Percentiles rank a stretch among this genome's conserved stretches.
phyloP scores from a whole-genome alignment of 2,888 invertebrate species.

The Mongoloraphidia duomilia region DNA sequence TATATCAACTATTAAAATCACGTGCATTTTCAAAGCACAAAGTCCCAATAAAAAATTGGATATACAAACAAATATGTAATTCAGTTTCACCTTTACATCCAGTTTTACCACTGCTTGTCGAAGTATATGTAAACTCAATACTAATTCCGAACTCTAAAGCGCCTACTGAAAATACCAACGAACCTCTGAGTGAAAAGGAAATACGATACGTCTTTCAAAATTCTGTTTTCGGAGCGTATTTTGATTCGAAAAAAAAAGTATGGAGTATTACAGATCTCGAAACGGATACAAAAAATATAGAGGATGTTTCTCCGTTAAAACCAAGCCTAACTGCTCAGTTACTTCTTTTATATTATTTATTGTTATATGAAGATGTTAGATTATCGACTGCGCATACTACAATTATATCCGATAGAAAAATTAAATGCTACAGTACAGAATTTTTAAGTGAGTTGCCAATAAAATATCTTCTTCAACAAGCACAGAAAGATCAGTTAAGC shows the following conservation, averaged over 20 bases:
- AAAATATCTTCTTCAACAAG: constrained; percentile 82
- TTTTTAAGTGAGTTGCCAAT: constrained; percentile 85
- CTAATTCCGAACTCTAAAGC: constrained; percentile 53
- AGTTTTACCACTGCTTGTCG: constrained; percentile 80
- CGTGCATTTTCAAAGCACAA: constrained; percentile 91
- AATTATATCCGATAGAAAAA: constrained; percentile 51
- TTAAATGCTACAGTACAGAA: constrained; percentile 73
- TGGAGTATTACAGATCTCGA: constrained; percentile 41
- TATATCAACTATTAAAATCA: constrained; percentile 86
- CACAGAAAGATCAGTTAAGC: constrained; percentile 80
- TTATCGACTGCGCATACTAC: constrained; percentile 54
- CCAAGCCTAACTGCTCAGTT: constrained; percentile 73
- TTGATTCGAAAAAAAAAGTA: constrained; percentile 39
- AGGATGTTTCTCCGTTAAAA: constrained; percentile 41
- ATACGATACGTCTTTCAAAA: constrained; percentile 70
- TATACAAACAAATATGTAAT: constrained; percentile 82
- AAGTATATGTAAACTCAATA: constrained; percentile 89
- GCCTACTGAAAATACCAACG: constrained; percentile 67
- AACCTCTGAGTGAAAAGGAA: constrained; percentile 82
- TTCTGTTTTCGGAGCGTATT: constrained; percentile 60
- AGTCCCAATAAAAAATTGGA: constrained; percentile 94
- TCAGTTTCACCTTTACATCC: constrained; percentile 86
- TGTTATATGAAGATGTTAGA: constrained; percentile 84
- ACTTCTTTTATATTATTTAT: constrained; percentile 76
- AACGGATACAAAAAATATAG: constrained; percentile 28